phyloP scores from a whole-genome alignment of 2,888 invertebrate species.

The Brenthis daphne region DNA sequence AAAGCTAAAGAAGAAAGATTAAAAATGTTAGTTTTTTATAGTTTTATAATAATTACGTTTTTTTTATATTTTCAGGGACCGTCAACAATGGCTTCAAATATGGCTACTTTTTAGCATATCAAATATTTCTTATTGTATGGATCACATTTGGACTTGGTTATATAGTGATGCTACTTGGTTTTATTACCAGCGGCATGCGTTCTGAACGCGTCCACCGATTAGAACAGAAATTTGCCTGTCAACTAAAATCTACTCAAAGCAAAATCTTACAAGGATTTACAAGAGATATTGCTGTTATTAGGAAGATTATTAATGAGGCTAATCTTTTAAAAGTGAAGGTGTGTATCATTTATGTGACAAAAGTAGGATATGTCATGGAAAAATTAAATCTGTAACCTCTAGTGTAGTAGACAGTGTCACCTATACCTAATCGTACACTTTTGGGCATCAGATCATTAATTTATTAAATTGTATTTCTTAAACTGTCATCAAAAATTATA shows the following conservation, averaged over 20 bases:
- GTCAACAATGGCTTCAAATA: conserved; percentile 77
- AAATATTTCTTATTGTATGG: conserved; percentile 92
- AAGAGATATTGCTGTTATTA: conserved; percentile 87
- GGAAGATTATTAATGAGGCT: conserved; percentile 90
- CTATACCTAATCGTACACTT: too few species aligned
- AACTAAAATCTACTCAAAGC: conserved; percentile 89
- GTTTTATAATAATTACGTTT: not conserved
- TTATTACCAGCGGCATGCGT: conserved; percentile 88
- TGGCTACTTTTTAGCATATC: conserved; percentile 87
- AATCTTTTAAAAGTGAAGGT: conserved; percentile 92
- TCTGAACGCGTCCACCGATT: conserved; percentile 88
- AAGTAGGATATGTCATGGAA: too few species aligned
- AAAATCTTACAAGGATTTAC: conserved; percentile 89
- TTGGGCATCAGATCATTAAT: too few species aligned
- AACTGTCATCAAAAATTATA: too few species aligned
- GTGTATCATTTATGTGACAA: conserved; percentile 22
- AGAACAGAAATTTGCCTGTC: conserved; percentile 89
- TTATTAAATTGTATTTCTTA: not conserved
- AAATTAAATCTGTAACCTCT: too few species aligned
- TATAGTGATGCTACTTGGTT: conserved; percentile 93
- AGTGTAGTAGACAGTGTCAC: too few species aligned
- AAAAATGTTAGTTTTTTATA: too few species aligned
- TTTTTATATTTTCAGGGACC: conserved; percentile 63
- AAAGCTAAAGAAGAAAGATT: not conserved
- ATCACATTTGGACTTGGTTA: conserved; percentile 96